phyloP scores from a whole-genome alignment of 2,888 invertebrate species.

The Drosophila peninsularis region DNA sequence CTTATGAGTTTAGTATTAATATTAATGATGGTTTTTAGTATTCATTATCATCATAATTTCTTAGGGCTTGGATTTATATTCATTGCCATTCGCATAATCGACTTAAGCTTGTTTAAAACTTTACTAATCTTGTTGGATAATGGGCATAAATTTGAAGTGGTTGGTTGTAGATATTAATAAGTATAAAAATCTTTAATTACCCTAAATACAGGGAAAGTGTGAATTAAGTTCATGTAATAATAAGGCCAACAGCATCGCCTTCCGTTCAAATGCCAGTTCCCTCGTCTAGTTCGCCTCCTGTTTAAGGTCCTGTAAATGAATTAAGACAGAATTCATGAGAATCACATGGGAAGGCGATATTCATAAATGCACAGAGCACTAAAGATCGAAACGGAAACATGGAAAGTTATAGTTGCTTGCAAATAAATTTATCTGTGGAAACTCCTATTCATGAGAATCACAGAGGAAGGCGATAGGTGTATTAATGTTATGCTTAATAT shows the following conservation, averaged over 20 bases:
- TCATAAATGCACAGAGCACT: background rate
- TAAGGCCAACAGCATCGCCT: too few species aligned
- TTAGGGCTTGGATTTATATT: background rate
- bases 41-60: slow-evolving; percentile 6
- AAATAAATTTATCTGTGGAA: too few species aligned
- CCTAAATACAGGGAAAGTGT: too few species aligned
- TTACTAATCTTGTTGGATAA: background rate
- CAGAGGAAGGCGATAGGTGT: too few species aligned
- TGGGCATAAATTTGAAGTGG: background rate
- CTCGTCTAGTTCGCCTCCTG: background rate
- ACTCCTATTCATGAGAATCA: too few species aligned
- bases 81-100: background rate
- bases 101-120: background rate
- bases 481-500: too few species aligned
- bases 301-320: background rate
- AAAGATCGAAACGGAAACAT: background rate
- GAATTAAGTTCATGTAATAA: too few species aligned
- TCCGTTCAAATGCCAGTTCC: background rate
- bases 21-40: background rate
- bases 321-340: background rate
- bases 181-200: too few species aligned
- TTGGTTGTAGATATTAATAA: too few species aligned
- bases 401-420: background rate
- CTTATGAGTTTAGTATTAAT: background rate
- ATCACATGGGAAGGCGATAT: background rate